Percentiles rank a stretch among this genome's conserved stretches.
Evolutionary conservation across 2,113 vertebrate species (phyloP).

Genomic region (Brachypteracias leptosomus): DNA sequence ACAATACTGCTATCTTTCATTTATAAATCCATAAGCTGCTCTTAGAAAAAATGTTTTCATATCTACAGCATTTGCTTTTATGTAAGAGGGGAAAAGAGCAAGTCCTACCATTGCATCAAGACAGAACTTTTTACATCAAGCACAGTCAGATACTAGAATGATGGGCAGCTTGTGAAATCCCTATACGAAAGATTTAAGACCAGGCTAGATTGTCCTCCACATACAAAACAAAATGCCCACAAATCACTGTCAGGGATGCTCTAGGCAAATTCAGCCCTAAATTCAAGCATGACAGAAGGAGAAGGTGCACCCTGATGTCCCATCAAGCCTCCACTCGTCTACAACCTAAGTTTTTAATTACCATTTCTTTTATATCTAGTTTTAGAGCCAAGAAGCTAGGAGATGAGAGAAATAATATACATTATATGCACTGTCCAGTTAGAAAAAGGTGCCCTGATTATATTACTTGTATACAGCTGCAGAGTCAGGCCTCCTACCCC

Average conservation of each 20-base stretch:
- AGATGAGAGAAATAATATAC: neutral
- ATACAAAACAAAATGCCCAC: neutral
- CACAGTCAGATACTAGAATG: neutral
- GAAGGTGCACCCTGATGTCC: neutral
- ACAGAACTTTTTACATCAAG: neutral
- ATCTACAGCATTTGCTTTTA: neutral
- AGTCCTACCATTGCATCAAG: neutral
- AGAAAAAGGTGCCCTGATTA: neutral
- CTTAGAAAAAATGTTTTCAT: neutral
- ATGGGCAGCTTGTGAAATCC: neutral
- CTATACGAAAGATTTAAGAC: neutral
- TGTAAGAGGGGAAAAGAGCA: neutral
- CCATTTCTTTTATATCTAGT: neutral
- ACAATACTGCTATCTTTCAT: neutral
- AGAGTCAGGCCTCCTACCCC: neutral
- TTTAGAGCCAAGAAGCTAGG: neutral
- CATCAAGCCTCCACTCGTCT: neutral
- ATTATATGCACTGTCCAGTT: neutral
- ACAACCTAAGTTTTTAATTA: neutral
- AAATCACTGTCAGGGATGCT: neutral
- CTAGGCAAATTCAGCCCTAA: neutral
- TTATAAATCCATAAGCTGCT: neutral
- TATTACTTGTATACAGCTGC: neutral
- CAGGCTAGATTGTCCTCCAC: neutral
- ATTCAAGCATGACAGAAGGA: neutral